Base-by-base conservation (phyloP, 2,888 invertebrate genomes). In the Leptogaster cylindrica region DNA sequence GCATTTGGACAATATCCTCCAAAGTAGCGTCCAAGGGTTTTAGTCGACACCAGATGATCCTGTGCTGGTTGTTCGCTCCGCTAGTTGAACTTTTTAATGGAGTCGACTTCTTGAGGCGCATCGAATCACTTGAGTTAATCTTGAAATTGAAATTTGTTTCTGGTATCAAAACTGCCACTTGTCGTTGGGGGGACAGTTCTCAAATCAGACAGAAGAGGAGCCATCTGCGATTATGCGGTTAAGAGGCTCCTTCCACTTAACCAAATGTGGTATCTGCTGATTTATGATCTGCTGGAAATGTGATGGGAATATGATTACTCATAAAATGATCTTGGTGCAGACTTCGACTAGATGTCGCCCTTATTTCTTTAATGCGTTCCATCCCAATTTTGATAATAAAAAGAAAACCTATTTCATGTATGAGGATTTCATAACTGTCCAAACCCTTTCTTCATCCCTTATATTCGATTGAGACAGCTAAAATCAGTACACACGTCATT, bases 251-350 rank as follows among this genome's bases (percentile, higher is more conserved):
- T 41, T 16, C 16, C 41, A 41, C 41, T 41, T 41, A 41, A 14
- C 41, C 18, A 41, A 41, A 41, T 41, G 14, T 41, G 41, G 18
- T 41, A 41, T 18, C 18, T 10, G 6, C 16, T 41, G 41, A 41
- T 41, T 41, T 41, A 41, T 41, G 41, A 41, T 41, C 41, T 41
- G 41, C 18, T 41, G 41, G 41, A 41, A 41, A 41, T 41, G 41
- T 41, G 41, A 41, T 41, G 41, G 41, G 41, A 41, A 41, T 10
- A 41, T 41, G 41, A 41, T 41, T 41, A 41, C 16, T 41, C 41
- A 41, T 41, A n/a, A 41, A 14, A 41, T 16, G 14, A 4, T 14
- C n/a, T 41, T 3, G 3, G 5, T 14, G 41, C 14, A 18, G 39
- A 39, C 3, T 39, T 39, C 14, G 3, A 39, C 14, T 10, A 10